phyloP scores from a whole-genome alignment of 2,888 invertebrate species.

The Caenorhabditis panamensis region DNA sequence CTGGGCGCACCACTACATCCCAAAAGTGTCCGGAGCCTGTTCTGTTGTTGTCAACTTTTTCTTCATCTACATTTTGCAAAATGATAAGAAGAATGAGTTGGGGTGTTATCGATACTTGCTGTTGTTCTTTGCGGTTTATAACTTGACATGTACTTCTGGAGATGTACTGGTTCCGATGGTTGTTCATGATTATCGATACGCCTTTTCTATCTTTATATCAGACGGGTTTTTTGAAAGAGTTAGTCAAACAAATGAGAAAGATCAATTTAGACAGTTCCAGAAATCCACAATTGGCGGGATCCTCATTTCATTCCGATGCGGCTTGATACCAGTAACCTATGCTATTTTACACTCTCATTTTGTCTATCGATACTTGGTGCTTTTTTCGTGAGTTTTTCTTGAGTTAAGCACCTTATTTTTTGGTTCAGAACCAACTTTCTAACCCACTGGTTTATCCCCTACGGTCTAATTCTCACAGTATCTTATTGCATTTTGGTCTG shows the following conservation, averaged over 20 bases:
- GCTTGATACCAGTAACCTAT: slow-evolving; percentile 9
- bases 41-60: slow-evolving; percentile 23
- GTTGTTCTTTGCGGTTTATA: slow-evolving; percentile 31
- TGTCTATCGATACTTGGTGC: slow-evolving; percentile 11
- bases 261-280: not conserved
- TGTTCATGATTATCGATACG: slow-evolving; percentile 15
- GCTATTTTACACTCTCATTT: slow-evolving; percentile 24
- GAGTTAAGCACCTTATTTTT: too few relatives aligned
- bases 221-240: slow-evolving; percentile 45
- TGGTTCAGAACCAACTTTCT: not conserved
- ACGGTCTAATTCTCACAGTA: not conserved
- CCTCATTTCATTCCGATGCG: slow-evolving; percentile 1
- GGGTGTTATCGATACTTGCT: slow-evolving; percentile 32
- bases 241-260: not conserved
- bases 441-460: slow-evolving; percentile 12
- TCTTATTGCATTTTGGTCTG: slow-evolving; percentile 1
- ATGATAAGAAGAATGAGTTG: slow-evolving; percentile 23
- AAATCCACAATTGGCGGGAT: slow-evolving; percentile 12
- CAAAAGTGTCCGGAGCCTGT: slow-evolving; percentile 16
- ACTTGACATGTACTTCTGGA: slow-evolving; percentile 15
- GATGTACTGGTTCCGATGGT: slow-evolving; percentile 44
- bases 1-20: slow-evolving; percentile 32
- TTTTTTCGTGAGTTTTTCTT: slow-evolving; percentile 13
- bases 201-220: slow-evolving; percentile 30
- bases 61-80: slow-evolving; percentile 17